Conservation (phyloP, 2,797 vertebrate species). For the Sebastes itinus region DNA sequence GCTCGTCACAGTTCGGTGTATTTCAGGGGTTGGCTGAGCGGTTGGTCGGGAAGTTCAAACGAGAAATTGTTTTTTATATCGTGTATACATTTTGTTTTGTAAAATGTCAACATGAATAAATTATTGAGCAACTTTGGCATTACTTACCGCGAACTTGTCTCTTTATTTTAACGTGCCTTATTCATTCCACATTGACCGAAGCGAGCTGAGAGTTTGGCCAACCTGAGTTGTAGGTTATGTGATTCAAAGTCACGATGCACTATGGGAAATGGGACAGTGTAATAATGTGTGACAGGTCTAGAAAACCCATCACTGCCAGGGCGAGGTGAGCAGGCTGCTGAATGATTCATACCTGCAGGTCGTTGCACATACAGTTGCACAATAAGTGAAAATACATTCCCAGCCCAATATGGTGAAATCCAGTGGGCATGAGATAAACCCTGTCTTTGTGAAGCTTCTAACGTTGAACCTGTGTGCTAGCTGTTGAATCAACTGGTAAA, state of each 20-base stretch:
- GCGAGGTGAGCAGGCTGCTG: too few relatives aligned
- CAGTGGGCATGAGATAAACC: background rate
- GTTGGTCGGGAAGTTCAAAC: constrained; percentile 16
- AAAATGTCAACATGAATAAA: constrained; percentile 70
- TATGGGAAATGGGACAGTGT: too few relatives aligned
- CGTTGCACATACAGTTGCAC: background rate
- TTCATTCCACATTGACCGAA: too few relatives aligned
- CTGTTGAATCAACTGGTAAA: background rate
- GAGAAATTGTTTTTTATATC: constrained; percentile 49
- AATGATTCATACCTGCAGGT: background rate
- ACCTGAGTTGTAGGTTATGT: background rate
- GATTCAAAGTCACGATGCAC: too few relatives aligned
- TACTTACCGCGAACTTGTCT: background rate
- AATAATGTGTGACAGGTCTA: too few relatives aligned
- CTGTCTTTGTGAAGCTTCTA: background rate
- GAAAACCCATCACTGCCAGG: background rate
- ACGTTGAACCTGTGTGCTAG: background rate
- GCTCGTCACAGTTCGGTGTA: constrained; percentile 28
- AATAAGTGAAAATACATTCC: background rate
- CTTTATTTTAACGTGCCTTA: background rate
- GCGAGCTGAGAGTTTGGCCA: background rate
- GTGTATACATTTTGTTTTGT: constrained; percentile 57
- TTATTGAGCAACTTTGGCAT: constrained; percentile 66
- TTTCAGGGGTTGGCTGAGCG: constrained; percentile 5
- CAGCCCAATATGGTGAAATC: background rate